Conservation (phyloP, 1,140 invertebrate species). For the Drosophila auraria region DNA sequence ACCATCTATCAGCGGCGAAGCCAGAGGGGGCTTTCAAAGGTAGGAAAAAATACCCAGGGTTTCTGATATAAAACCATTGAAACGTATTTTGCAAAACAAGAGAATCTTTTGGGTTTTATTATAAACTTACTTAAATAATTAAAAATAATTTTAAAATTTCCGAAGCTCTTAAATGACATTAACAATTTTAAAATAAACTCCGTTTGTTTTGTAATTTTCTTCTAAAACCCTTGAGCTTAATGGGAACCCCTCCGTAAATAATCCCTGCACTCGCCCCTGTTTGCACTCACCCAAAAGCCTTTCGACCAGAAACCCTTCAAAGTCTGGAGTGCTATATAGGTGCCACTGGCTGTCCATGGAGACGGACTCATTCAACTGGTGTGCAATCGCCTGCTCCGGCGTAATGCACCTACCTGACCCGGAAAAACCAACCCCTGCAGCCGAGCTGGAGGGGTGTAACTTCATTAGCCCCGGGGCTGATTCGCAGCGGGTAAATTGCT, state of each 20-base stretch:
- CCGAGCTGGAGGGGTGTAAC: slow-evolving; percentile 33
- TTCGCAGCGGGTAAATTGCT: slow-evolving; percentile 50
- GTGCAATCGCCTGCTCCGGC: slow-evolving; percentile 54
- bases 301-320: neutral
- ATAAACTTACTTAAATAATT: neutral
- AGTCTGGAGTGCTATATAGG: neutral
- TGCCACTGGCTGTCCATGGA: slow-evolving; percentile 19
- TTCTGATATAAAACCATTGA: neutral
- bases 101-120: neutral
- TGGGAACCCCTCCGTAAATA: neutral
- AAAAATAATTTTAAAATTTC: neutral
- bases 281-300: neutral
- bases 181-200: no score
- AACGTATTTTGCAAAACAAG: neutral
- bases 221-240: no score
- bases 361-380: slow-evolving; percentile 66
- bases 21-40: neutral
- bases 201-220: neutral
- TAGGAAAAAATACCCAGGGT: no score
- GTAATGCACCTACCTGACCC: slow-evolving; percentile 32
- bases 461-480: slow-evolving; percentile 56
- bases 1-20: slow-evolving; percentile 3
- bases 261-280: slow-evolving; percentile 6
- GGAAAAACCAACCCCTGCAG: slow-evolving; percentile 32
- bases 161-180: no score